phyloP scores from a whole-genome alignment of 2,797 vertebrate genomes.

The Crypturellus tataupa region DNA sequence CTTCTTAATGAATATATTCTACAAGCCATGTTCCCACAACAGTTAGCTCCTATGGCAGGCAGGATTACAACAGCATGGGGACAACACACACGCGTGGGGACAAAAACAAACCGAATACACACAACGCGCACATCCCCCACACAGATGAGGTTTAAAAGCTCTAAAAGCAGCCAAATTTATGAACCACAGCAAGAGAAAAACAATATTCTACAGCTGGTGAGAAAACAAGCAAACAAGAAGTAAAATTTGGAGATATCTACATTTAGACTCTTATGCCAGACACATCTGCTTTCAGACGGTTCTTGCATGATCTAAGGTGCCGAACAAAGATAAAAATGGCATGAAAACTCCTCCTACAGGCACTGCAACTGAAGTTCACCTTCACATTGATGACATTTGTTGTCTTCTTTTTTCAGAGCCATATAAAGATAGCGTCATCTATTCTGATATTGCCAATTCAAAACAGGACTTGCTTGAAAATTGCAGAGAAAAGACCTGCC shows the following conservation, averaged over 20 bases:
- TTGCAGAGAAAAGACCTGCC: slow-evolving; percentile 60
- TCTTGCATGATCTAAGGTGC: slow-evolving; percentile 48
- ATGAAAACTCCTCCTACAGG: slow-evolving; percentile 67
- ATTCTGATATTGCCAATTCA: slow-evolving; percentile 68
- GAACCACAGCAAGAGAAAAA: neutral
- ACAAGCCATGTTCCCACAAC: neutral
- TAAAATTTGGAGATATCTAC: slow-evolving; percentile 14
- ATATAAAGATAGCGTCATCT: slow-evolving; percentile 70
- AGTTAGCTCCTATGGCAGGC: neutral
- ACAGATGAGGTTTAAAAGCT: neutral
- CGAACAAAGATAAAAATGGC: slow-evolving; percentile 72
- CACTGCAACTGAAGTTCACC: slow-evolving; percentile 67
- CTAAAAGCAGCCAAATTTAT: neutral
- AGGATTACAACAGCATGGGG: neutral
- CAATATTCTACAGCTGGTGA: neutral
- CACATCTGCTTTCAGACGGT: slow-evolving; percentile 42
- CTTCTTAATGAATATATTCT: neutral
- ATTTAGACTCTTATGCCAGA: slow-evolving; percentile 34
- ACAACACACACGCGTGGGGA: neutral
- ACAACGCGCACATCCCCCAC: too few relatives aligned
- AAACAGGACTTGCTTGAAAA: slow-evolving; percentile 54
- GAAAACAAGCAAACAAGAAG: neutral
- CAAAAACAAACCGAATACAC: too few relatives aligned
- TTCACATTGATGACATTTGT: slow-evolving; percentile 61
- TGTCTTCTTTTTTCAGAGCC: slow-evolving; percentile 54